These are phyloP conservation scores for Cyrtorhinus lividipennis DNA, from an alignment of 1,140 invertebrate species.

Conservation along the genomic window DNA sequence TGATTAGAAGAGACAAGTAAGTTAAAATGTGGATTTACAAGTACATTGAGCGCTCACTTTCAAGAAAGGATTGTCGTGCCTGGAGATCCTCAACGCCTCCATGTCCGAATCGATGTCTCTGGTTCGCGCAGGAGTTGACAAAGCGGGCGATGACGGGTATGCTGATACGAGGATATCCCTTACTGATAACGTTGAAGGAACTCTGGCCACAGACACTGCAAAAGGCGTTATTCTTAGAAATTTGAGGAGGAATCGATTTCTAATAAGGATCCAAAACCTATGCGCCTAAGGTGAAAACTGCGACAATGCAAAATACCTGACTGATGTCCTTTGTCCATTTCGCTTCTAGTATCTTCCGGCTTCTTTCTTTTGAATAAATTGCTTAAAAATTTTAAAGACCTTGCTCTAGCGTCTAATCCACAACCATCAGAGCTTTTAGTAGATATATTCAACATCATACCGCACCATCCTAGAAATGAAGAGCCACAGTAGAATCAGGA, in stretches of 20 bases:
- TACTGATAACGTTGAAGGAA: conserved; percentile 37
- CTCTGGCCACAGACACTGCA: conserved; percentile 27
- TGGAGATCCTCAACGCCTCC: conserved; percentile 57
- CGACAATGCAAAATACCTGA: neutral
- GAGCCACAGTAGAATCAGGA: no score
- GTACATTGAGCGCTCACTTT: no score
- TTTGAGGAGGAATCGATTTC: no score
- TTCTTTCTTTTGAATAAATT: conserved; percentile 20
- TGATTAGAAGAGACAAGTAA: no score
- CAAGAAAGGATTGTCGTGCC: conserved; percentile 69
- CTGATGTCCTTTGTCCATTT: conserved; percentile 15
- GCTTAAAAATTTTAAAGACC: conserved; percentile 18
- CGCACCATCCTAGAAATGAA: neutral
- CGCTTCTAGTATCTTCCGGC: neutral
- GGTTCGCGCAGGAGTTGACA: conserved; percentile 53
- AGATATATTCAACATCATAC: conserved; percentile 19
- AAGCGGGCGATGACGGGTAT: conserved; percentile 33
- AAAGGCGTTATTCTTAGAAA: no score
- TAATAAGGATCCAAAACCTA: no score
- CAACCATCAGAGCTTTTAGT: conserved; percentile 14
- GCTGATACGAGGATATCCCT: conserved; percentile 35
- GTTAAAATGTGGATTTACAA: no score
- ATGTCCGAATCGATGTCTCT: conserved; percentile 69
- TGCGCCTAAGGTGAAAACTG: no score
- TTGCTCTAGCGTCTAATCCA: conserved; percentile 13